These are phyloP conservation scores for Uropsilus gracilis DNA, from an alignment of 2,113 vertebrate genomes.

Conservation along the genomic window DNA sequence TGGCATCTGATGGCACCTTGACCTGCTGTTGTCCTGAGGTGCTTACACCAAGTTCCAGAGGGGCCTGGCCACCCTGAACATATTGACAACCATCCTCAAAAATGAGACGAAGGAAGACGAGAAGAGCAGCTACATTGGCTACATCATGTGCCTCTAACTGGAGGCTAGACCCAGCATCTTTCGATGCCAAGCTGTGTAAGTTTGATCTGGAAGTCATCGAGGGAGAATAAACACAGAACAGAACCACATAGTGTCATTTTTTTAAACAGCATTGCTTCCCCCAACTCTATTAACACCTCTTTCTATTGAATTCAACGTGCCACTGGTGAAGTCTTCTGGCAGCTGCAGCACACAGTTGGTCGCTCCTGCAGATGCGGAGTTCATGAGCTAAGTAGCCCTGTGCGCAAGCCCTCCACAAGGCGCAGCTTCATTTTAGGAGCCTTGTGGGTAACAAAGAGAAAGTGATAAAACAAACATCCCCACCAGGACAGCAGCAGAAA, in stretches of 20 bases:
- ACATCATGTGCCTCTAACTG: background rate
- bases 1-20: background rate
- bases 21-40: background rate
- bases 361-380: conserved; percentile 28
- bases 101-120: background rate
- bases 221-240: conserved; percentile 56
- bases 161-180: background rate
- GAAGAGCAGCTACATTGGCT: background rate
- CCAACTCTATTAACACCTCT: conserved; percentile 74
- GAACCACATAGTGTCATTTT: conserved; percentile 66
- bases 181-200: conserved; percentile 3
- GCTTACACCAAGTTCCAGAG: background rate
- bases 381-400: conserved; percentile 19
- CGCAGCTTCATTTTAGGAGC: background rate
- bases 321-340: conserved; percentile 47
- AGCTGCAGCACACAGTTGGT: conserved; percentile 50
- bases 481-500: background rate
- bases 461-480: background rate
- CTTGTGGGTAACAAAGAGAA: background rate
- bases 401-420: background rate
- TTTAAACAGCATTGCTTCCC: conserved; percentile 65
- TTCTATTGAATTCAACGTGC: conserved; percentile 61
- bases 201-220: conserved; percentile 69
- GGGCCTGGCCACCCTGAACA: background rate
- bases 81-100: background rate